Evolutionary conservation across 2,888 invertebrate species (phyloP).

Genomic region (Ophraella communa): DNA sequence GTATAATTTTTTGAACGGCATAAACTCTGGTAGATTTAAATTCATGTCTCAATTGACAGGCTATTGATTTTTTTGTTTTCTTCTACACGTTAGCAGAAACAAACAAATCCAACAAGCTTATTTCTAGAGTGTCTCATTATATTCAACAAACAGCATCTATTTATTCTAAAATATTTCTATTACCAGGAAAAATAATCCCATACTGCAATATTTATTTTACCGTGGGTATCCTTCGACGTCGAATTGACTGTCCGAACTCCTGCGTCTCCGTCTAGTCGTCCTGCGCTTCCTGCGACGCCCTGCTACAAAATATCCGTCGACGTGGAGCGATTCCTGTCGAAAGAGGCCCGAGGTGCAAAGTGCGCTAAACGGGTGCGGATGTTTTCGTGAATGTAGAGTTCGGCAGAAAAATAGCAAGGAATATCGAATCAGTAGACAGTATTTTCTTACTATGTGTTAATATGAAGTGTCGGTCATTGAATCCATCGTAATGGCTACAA

Average conservation of each 20-base stretch:
- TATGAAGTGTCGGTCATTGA: slow-evolving; percentile 19
- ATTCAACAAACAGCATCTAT: background rate
- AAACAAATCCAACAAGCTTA: background rate
- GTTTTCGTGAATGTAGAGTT: slow-evolving; percentile 25
- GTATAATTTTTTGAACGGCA: background rate
- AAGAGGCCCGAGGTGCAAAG: slow-evolving; percentile 16
- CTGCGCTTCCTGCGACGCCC: slow-evolving; percentile 25
- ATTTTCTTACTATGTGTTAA: slow-evolving; percentile 18
- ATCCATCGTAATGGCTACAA: slow-evolving; percentile 19
- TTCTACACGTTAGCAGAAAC: background rate
- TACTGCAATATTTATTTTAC: background rate
- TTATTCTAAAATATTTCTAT: too few species aligned
- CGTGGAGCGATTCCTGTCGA: slow-evolving; percentile 16
- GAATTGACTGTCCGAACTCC: background rate
- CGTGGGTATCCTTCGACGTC: background rate
- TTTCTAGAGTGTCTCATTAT: background rate
- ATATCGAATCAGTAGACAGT: slow-evolving; percentile 13
- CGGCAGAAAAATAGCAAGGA: slow-evolving; percentile 19
- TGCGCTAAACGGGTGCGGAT: slow-evolving; percentile 36
- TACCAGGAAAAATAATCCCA: background rate
- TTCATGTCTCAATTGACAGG: background rate
- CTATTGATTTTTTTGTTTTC: background rate
- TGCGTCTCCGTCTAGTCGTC: slow-evolving; percentile 12
- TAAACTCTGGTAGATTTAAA: background rate
- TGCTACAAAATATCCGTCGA: slow-evolving; percentile 16